A percentile compares a stretch with the other conserved stretches of the same genome.
Evolutionary conservation across 2,797 vertebrate genomes (phyloP).

Genomic region (Girardinus metallicus): DNA sequence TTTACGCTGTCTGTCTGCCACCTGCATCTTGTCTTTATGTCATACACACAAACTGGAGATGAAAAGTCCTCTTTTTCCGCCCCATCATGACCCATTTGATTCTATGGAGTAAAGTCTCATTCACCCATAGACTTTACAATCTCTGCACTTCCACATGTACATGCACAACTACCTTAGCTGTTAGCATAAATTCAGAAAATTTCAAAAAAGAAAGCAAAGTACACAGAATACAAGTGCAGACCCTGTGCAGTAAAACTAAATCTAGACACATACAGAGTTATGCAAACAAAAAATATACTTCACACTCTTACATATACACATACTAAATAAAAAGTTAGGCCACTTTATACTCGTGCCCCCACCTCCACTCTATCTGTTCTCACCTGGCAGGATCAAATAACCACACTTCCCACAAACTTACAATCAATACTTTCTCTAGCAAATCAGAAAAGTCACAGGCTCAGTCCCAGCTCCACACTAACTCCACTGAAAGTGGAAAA

Average conservation of each 20-base stretch:
- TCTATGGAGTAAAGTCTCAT: constrained; percentile 32
- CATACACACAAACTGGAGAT: constrained; percentile 29
- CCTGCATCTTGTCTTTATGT: constrained; percentile 9
- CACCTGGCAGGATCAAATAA: constrained; percentile 82
- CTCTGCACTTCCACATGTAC: neutral
- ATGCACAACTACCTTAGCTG: constrained; percentile 15
- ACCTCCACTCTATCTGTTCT: constrained; percentile 68
- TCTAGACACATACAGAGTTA: constrained; percentile 46
- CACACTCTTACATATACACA: constrained; percentile 30
- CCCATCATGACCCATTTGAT: neutral
- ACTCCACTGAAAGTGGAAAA: constrained; percentile 69
- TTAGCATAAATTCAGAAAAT: constrained; percentile 15
- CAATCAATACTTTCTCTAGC: constrained; percentile 83
- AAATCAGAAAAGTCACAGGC: constrained; percentile 71
- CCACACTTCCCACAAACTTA: constrained; percentile 84
- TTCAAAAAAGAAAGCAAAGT: constrained; percentile 11
- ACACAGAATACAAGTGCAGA: constrained; percentile 12
- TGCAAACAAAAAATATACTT: constrained; percentile 52
- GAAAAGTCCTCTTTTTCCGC: constrained; percentile 30
- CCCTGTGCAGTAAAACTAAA: constrained; percentile 29
- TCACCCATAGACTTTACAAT: constrained; percentile 1
- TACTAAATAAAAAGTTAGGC: constrained; percentile 65
- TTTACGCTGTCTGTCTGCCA: constrained; percentile 35
- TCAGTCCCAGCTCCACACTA: constrained; percentile 63
- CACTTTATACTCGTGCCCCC: constrained; percentile 61